phyloP scores from a whole-genome alignment of 2,113 vertebrate species.

The Geococcyx californianus region DNA sequence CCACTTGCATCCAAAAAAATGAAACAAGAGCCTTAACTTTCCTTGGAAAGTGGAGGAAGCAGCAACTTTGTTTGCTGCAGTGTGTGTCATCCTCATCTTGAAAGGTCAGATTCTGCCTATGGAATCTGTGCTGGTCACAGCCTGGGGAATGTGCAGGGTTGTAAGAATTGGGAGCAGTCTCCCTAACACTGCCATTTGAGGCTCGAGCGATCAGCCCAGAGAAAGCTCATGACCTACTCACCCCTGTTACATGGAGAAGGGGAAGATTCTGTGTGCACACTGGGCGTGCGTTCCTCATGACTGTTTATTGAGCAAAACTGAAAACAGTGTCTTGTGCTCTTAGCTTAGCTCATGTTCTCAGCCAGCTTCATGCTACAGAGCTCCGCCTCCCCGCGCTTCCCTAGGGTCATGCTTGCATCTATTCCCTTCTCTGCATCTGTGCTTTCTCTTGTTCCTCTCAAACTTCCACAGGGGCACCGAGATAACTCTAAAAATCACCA shows the following conservation, averaged over 20 bases:
- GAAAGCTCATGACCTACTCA: neutral
- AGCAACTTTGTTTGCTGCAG: accelerated
- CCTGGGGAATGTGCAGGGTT: neutral
- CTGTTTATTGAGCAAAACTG: neutral
- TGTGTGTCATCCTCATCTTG: neutral
- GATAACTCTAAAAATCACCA: neutral
- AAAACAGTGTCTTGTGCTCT: neutral
- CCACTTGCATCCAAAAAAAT: neutral
- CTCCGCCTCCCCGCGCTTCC: neutral
- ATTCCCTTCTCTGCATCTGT: neutral
- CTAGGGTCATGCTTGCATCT: neutral
- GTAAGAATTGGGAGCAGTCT: neutral
- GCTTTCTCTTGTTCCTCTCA: neutral
- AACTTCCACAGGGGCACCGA: neutral
- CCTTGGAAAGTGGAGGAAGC: neutral
- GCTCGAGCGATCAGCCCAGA: neutral
- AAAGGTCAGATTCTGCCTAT: neutral
- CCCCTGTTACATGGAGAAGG: neutral
- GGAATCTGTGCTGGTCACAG: neutral
- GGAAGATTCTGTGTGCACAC: neutral
- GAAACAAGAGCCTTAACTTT: neutral
- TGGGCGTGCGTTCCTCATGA: accelerated
- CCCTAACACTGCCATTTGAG: neutral
- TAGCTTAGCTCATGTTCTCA: neutral
- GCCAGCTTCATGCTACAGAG: neutral